Conservation (phyloP, 2,888 invertebrate genomes). For the Peribatodes rhomboidaria region DNA sequence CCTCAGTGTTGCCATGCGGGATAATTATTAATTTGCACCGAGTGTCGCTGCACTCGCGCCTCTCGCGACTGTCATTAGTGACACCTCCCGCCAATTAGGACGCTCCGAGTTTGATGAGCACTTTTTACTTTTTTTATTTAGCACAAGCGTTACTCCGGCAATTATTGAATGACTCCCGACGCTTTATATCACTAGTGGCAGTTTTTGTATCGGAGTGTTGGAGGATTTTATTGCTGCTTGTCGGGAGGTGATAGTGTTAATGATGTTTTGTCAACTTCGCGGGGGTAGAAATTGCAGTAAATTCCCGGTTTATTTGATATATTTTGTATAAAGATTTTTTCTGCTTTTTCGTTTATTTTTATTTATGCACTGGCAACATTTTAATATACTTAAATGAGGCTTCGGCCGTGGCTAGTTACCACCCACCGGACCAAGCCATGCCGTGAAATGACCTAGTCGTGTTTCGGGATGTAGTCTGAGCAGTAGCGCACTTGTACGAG, state of each 20-base stretch:
- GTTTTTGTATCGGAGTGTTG: conserved; percentile 56
- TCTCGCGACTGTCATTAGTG: conserved; percentile 81
- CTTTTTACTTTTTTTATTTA: conserved; percentile 75
- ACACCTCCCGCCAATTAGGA: conserved; percentile 86
- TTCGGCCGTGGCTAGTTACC: too few relatives aligned
- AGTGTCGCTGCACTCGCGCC: conserved; percentile 56
- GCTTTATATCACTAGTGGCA: conserved; percentile 68
- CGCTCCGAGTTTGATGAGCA: conserved; percentile 81
- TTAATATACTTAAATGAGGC: too few relatives aligned
- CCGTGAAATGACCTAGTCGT: too few relatives aligned
- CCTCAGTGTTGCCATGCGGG: conserved; percentile 82
- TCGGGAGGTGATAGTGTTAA: conserved; percentile 57
- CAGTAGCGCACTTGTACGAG: too few relatives aligned
- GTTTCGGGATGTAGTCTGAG: too few relatives aligned
- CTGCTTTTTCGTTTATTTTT: not conserved
- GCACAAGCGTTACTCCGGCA: conserved; percentile 80
- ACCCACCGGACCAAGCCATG: too few relatives aligned
- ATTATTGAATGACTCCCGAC: conserved; percentile 80
- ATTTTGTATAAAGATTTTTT: not conserved
- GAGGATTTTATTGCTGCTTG: conserved; percentile 57
- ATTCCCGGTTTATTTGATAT: conserved; percentile 4
- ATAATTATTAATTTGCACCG: conserved; percentile 85
- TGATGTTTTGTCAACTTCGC: conserved; percentile 45
- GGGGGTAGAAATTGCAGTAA: conserved; percentile 20
- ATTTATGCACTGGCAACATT: not conserved